Conservation (phyloP, 64 coral and sea anemone species). For the Stylophora pistillata region DNA sequence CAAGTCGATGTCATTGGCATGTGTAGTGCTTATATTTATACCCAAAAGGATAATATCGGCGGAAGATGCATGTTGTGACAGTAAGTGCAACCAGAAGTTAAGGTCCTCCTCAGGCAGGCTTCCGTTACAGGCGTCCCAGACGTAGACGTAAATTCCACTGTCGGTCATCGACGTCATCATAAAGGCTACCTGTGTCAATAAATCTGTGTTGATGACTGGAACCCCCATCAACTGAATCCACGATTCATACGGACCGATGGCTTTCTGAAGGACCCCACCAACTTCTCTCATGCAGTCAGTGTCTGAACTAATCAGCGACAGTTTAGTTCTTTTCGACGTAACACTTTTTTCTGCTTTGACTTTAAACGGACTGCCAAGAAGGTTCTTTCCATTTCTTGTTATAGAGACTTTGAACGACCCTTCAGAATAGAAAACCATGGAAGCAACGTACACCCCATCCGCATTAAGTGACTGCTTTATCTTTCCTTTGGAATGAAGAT, state of each 20-base stretch:
- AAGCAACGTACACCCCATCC: conserved; percentile 3
- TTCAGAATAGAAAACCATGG: conserved; percentile 54
- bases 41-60: conserved; percentile 64
- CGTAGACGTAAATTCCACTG: conserved; percentile 58
- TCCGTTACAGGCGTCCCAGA: conserved; percentile 54
- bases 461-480: neutral
- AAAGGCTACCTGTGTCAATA: conserved; percentile 26
- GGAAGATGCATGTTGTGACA: conserved; percentile 18
- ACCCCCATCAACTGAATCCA: conserved; percentile 49
- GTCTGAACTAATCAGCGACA: conserved; percentile 57
- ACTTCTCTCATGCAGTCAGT: conserved; percentile 47
- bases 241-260: neutral
- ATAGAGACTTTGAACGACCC: conserved; percentile 49
- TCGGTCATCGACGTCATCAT: conserved; percentile 65
- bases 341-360: conserved; percentile 54
- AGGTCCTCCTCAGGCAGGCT: conserved; percentile 67
- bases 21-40: conserved; percentile 45
- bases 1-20: conserved; percentile 57
- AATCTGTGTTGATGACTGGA: conserved; percentile 28
- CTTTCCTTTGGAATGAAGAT: neutral
- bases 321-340: conserved; percentile 42
- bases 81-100: conserved; percentile 66
- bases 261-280: conserved; percentile 46
- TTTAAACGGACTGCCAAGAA: conserved; percentile 49
- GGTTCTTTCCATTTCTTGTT: conserved; percentile 37